Evolutionary conservation across 2,888 invertebrate genomes (phyloP).

Genomic region (Bombylius discolor): DNA sequence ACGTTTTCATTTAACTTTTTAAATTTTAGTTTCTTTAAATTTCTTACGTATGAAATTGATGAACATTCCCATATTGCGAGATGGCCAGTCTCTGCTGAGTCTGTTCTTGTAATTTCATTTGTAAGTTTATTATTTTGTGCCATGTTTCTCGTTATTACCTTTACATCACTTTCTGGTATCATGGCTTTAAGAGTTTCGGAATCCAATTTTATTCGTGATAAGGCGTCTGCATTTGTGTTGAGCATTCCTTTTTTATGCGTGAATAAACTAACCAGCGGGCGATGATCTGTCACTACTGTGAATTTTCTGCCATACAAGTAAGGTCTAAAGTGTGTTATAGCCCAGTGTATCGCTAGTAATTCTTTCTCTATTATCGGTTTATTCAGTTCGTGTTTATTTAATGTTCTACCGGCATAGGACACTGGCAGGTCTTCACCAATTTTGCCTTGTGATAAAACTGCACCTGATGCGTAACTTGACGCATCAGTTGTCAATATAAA

Average conservation of each 20-base stretch:
- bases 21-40: background rate
- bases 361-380: no score
- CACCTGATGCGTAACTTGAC: no score
- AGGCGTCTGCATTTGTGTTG: background rate
- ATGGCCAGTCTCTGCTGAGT: background rate
- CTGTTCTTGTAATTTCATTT: background rate
- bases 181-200: background rate
- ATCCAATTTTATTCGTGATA: background rate
- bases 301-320: no score
- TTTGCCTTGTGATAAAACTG: no score
- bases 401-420: no score
- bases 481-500: no score
- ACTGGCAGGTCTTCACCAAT: no score
- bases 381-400: no score
- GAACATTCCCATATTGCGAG: background rate
- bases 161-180: background rate
- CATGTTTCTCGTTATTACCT: no score
- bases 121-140: background rate
- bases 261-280: background rate
- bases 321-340: no score
- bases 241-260: background rate
- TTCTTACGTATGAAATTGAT: background rate
- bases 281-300: background rate
- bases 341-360: no score
- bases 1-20: background rate